Evolutionary conservation across 2,888 invertebrate genomes (phyloP).

Genomic region (Ptychoptera albimana): DNA sequence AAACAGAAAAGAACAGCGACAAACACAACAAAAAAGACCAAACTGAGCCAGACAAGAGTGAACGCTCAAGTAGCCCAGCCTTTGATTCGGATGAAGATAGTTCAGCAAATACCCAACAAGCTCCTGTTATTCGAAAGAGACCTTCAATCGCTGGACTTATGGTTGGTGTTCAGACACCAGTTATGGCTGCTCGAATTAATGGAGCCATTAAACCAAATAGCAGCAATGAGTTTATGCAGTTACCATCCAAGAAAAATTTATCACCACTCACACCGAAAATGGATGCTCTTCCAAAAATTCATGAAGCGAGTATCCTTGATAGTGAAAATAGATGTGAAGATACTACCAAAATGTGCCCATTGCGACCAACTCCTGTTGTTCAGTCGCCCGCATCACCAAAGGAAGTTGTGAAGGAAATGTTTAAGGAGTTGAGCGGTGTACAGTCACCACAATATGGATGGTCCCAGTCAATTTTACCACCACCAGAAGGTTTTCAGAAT

Average conservation of each 20-base stretch:
- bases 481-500: constrained; percentile 55
- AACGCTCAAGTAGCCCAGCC: constrained; percentile 80
- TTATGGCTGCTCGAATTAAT: constrained; percentile 25
- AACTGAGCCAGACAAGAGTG: constrained; percentile 48
- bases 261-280: constrained; percentile 17
- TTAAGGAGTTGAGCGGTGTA: background rate
- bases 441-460: constrained; percentile 28
- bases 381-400: constrained; percentile 13
- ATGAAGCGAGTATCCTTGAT: constrained; percentile 45
- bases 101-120: constrained; percentile 35
- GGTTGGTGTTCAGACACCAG: constrained; percentile 28
- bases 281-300: constrained; percentile 40
- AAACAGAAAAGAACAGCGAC: constrained; percentile 37
- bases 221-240: background rate
- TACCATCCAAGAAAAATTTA: background rate
- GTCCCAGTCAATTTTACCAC: constrained; percentile 55
- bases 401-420: constrained; percentile 19
- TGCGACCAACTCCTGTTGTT: constrained; percentile 15
- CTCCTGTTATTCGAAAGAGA: constrained; percentile 24
- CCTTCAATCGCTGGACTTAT: constrained; percentile 28
- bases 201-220: constrained; percentile 14
- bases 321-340: constrained; percentile 32
- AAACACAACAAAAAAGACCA: constrained; percentile 33
- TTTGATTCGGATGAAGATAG: constrained; percentile 93
- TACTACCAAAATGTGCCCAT: constrained; percentile 11